Conservation (phyloP, 2,113 vertebrate species). For the Pampusana beccarii region DNA sequence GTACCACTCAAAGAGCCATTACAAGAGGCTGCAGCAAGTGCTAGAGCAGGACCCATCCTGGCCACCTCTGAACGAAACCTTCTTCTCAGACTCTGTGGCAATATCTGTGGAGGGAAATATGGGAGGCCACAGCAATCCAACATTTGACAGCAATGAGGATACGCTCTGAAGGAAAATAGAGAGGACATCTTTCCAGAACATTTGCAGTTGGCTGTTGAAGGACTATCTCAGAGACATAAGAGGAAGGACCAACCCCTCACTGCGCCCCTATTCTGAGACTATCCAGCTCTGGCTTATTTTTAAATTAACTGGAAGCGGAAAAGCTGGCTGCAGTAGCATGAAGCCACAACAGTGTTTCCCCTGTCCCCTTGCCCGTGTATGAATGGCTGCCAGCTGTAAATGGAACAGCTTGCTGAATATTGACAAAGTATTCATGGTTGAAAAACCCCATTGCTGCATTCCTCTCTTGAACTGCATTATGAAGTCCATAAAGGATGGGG, state of each 20-base stretch:
- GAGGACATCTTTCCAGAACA: background rate
- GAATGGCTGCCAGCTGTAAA: background rate
- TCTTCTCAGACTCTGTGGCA: constrained; percentile 30
- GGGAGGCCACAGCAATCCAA: constrained; percentile 72
- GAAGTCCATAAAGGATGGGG: background rate
- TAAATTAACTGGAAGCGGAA: background rate
- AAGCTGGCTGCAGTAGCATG: background rate
- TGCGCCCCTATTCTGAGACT: background rate
- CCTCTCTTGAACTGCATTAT: background rate
- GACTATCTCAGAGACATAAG: background rate
- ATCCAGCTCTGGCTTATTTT: background rate
- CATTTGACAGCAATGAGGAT: constrained; percentile 72
- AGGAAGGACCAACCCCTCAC: background rate
- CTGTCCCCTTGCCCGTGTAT: background rate
- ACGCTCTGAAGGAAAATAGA: constrained; percentile 19
- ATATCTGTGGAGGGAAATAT: background rate
- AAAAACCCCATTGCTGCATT: background rate
- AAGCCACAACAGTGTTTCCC: background rate
- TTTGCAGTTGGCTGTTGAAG: background rate
- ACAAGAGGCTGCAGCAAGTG: constrained; percentile 65
- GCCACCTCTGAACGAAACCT: constrained; percentile 73
- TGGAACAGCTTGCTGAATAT: background rate
- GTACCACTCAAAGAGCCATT: constrained; percentile 72
- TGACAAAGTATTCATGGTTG: background rate
- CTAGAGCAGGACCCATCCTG: constrained; percentile 71